Percentiles rank a stretch among this genome's conserved stretches.
Conservation (phyloP, 2,113 vertebrate genomes). For the Lipophrys pholis region DNA sequence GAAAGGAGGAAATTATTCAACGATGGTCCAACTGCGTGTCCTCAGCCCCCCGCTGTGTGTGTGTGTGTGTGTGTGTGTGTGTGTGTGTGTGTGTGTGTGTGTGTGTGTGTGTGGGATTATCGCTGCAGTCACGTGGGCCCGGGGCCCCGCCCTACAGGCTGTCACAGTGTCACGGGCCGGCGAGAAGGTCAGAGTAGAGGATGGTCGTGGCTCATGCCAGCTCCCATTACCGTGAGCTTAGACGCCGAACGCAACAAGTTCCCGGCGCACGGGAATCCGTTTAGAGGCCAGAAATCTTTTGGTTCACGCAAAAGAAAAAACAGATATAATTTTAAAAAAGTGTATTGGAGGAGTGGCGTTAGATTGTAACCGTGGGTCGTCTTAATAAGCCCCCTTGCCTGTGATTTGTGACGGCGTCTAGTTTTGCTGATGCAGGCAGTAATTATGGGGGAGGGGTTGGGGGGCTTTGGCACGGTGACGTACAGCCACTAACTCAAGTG, state of each 20-base stretch:
- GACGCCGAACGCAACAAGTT: background rate
- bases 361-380: conserved; percentile 5
- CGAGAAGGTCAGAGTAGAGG: conserved; percentile 81
- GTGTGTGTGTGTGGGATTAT: too few species aligned
- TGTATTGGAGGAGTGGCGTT: background rate
- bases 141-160: conserved; percentile 85
- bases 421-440: conserved; percentile 52
- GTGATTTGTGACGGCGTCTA: conserved; percentile 55
- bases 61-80: conserved; percentile 37
- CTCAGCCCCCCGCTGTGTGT: conserved; percentile 73
- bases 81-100: too few species aligned
- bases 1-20: conserved; percentile 70
- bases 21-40: conserved; percentile 85
- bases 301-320: too few species aligned
- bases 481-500: conserved; percentile 49
- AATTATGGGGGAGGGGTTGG: conserved; percentile 49
- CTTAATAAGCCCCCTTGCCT: conserved; percentile 46
- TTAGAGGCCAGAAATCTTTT: background rate
- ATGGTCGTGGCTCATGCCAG: conserved; percentile 34
- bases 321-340: too few species aligned
- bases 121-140: conserved; percentile 85
- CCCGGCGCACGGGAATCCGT: background rate
- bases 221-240: conserved; percentile 36
- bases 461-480: conserved; percentile 21
- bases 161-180: conserved; percentile 73